Evolutionary conservation across 2,113 vertebrate species (phyloP).

Genomic region (Fregetta grallaria): DNA sequence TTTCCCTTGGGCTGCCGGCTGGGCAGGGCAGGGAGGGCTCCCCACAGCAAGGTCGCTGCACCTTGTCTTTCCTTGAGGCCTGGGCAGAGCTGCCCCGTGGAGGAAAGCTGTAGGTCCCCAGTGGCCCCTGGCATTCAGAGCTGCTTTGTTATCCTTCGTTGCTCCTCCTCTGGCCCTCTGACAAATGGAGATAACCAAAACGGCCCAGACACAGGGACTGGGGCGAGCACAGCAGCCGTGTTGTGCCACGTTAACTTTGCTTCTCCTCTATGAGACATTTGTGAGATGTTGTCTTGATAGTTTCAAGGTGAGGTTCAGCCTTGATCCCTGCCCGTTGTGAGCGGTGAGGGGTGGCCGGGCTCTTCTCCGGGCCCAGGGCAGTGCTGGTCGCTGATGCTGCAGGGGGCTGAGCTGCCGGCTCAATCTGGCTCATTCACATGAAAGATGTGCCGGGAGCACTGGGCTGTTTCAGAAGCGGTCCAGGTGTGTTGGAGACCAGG

Average conservation of each 20-base stretch:
- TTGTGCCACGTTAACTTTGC: neutral
- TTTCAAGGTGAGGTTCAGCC: neutral
- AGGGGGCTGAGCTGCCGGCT: neutral
- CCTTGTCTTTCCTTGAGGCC: neutral
- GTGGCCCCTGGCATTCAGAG: neutral
- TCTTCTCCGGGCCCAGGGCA: neutral
- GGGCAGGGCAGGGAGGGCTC: neutral
- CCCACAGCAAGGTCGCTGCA: neutral
- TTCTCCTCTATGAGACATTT: no score
- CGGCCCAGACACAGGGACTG: neutral
- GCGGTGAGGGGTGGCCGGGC: neutral
- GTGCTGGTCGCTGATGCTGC: neutral
- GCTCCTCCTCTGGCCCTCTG: neutral
- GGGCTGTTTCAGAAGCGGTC: neutral
- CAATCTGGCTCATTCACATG: neutral
- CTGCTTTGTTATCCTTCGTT: neutral
- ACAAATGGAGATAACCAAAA: neutral
- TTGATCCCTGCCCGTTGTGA: rapidly evolving
- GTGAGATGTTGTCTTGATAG: neutral
- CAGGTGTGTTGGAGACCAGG: neutral
- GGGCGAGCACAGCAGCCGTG: neutral
- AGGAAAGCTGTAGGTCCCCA: neutral
- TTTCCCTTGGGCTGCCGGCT: neutral
- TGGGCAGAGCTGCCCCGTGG: neutral
- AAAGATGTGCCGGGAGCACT: neutral